Evolutionary conservation across 2,797 vertebrate genomes (phyloP).

Genomic region (Philypnodon macrostomus): DNA sequence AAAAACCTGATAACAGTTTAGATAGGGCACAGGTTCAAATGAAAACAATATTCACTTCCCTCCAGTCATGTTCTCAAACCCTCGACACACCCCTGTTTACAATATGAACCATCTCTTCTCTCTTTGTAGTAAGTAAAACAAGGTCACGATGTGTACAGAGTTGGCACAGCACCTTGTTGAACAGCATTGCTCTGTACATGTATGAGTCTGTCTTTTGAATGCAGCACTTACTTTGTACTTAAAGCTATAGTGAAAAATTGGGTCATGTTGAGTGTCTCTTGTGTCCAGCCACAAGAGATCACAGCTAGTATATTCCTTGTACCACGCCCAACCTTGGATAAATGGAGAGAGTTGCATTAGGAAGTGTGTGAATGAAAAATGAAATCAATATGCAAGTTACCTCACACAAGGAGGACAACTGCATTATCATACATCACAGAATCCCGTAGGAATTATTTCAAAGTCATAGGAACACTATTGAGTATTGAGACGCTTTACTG

Average conservation of each 20-base stretch:
- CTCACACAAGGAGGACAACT: too few relatives aligned
- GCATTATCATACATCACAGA: too few relatives aligned
- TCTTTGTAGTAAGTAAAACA: conserved; percentile 25
- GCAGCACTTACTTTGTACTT: conserved; percentile 19
- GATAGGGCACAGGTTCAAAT: neutral
- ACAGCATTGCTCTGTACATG: conserved; percentile 42
- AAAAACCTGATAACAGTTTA: neutral
- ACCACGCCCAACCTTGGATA: too few relatives aligned
- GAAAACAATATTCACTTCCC: conserved; percentile 17
- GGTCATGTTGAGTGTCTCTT: too few relatives aligned
- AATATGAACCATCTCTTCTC: conserved; percentile 12
- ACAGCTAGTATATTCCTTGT: too few relatives aligned
- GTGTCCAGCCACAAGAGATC: too few relatives aligned
- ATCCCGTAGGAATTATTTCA: neutral
- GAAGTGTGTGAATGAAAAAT: too few relatives aligned
- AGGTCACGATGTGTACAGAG: conserved; percentile 40
- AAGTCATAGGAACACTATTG: conserved; percentile 13
- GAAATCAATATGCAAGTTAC: too few relatives aligned
- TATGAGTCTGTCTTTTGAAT: conserved; percentile 10
- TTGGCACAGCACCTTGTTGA: conserved; percentile 36
- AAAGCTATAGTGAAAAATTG: neutral
- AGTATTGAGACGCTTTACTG: conserved; percentile 4
- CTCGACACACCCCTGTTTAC: conserved; percentile 39
- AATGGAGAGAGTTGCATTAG: too few relatives aligned
- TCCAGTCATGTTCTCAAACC: neutral